A percentile compares a stretch with the other conserved stretches of the same genome.
These are phyloP conservation scores for Podarcis siculus DNA, from an alignment of 2,797 vertebrate genomes.

Conservation along the genomic window DNA sequence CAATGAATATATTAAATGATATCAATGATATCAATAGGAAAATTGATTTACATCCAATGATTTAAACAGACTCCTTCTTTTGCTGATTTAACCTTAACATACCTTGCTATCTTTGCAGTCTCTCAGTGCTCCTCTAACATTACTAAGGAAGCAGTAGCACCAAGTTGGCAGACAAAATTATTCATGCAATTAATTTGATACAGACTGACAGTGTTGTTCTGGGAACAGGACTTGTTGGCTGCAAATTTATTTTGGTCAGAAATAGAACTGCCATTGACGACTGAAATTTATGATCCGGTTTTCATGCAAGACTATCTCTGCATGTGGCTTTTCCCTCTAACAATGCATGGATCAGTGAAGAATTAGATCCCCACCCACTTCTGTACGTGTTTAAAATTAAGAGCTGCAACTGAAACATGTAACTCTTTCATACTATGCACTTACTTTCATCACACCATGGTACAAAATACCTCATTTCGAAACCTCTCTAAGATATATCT, in stretches of 20 bases:
- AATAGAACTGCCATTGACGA: neutral
- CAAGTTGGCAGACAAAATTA: neutral
- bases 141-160: neutral
- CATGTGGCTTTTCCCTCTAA: neutral
- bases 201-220: neutral
- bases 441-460: neutral
- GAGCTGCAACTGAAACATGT: neutral
- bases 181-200: neutral
- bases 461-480: neutral
- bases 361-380: neutral
- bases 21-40: too few species aligned
- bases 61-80: too few species aligned
- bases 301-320: neutral
- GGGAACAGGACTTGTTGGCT: neutral
- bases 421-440: neutral
- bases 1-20: too few species aligned
- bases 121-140: neutral
- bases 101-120: neutral
- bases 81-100: too few species aligned
- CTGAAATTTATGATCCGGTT: neutral
- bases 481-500: neutral
- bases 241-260: neutral
- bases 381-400: neutral
- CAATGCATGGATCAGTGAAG: neutral
- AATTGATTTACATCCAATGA: too few species aligned